Evolutionary conservation across 2,797 vertebrate genomes (phyloP).

Genomic region (Loris lydekkerianus): DNA sequence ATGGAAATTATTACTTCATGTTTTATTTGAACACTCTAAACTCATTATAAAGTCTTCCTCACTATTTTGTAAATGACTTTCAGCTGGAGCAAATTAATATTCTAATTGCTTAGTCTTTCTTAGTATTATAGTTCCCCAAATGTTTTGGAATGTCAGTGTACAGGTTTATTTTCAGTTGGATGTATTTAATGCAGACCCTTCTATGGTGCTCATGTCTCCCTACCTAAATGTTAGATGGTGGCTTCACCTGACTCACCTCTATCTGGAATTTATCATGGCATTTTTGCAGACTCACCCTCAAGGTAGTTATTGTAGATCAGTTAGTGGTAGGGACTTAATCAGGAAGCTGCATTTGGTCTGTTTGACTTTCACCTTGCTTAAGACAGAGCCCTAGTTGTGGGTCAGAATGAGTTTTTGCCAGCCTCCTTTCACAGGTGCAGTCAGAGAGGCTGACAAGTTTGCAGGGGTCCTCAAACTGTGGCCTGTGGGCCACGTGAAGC

Average conservation of each 20-base stretch:
- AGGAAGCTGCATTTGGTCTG: neutral
- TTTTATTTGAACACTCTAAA: slow-evolving; percentile 15
- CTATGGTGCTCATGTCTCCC: neutral
- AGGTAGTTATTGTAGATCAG: neutral
- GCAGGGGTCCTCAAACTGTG: no score
- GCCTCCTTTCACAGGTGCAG: neutral
- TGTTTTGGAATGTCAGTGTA: slow-evolving; percentile 33
- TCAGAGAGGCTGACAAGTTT: neutral
- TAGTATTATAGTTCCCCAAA: neutral
- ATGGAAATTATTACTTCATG: neutral
- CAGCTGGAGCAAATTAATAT: neutral
- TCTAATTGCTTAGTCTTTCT: neutral
- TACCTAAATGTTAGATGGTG: neutral
- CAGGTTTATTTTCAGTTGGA: neutral
- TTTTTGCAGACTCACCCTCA: neutral
- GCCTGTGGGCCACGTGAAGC: no score
- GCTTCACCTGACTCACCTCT: neutral
- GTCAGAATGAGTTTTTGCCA: neutral
- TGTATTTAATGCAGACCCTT: neutral
- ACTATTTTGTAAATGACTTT: slow-evolving; percentile 41
- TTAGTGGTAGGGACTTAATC: neutral
- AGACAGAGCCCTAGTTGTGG: neutral
- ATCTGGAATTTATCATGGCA: neutral
- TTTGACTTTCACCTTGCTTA: neutral
- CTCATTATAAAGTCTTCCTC: slow-evolving; percentile 2